Percentiles rank a stretch among this genome's conserved stretches.
Conservation (phyloP, 2,797 vertebrate genomes). For the Cynodonichthys magdalenae region DNA sequence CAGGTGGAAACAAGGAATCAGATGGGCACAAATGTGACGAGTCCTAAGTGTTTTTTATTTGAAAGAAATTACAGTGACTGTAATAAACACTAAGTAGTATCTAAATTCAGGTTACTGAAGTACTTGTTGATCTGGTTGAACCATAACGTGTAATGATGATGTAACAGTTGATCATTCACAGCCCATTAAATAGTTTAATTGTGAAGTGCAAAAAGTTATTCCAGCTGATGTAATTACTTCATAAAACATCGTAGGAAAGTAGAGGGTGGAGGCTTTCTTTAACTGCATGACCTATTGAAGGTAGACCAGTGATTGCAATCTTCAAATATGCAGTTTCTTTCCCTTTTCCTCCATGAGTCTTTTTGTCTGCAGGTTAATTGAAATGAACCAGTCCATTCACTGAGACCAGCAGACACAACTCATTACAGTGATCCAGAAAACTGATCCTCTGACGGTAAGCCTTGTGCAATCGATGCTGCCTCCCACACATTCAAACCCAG, state of each 20-base stretch:
- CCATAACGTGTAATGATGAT: slow-evolving; percentile 4
- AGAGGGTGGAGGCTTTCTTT: background rate
- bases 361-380: slow-evolving; percentile 31
- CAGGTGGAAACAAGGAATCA: slow-evolving; percentile 13
- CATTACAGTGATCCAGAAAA: slow-evolving; percentile 24
- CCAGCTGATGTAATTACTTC: slow-evolving; percentile 28
- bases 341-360: background rate
- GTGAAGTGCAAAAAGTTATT: slow-evolving; percentile 14
- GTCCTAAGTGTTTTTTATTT: slow-evolving; percentile 12
- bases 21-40: slow-evolving; percentile 16
- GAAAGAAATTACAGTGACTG: slow-evolving; percentile 26
- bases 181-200: slow-evolving; percentile 23
- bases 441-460: slow-evolving; percentile 16
- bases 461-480: slow-evolving; percentile 4
- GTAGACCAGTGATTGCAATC: slow-evolving; percentile 14
- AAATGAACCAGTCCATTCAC: slow-evolving; percentile 25
- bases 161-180: background rate
- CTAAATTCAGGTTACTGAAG: slow-evolving; percentile 6
- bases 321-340: slow-evolving; percentile 12
- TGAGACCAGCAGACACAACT: slow-evolving; percentile 18
- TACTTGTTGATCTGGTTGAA: slow-evolving; percentile 1
- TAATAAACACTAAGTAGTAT: slow-evolving; percentile 14
- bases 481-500: slow-evolving; percentile 24
- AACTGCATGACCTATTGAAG: slow-evolving; percentile 19
- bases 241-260: slow-evolving; percentile 7